Conservation (phyloP, 2,888 invertebrate genomes). For the Heliconius hortense region DNA sequence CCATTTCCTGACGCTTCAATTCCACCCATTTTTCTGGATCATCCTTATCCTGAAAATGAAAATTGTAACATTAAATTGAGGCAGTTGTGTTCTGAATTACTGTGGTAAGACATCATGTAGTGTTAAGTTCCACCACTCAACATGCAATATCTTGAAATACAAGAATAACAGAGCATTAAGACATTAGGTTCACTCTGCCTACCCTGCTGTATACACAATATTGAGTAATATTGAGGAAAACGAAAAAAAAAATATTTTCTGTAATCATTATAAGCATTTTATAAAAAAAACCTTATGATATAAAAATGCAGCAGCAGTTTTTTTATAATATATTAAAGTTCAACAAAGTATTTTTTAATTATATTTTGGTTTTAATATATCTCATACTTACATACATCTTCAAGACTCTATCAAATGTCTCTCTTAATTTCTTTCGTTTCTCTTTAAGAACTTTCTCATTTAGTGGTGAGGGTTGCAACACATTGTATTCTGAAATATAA, state of each 20-base stretch:
- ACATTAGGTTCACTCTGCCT: background rate
- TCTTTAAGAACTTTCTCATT: slow-evolving; percentile 98
- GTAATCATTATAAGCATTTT: too few relatives aligned
- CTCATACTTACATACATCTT: slow-evolving; percentile 94
- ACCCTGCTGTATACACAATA: background rate
- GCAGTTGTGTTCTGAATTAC: background rate
- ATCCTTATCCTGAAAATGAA: slow-evolving; percentile 90
- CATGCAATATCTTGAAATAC: background rate
- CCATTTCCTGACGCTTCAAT: slow-evolving; percentile 93
- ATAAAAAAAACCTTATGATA: too few relatives aligned
- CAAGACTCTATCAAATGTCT: slow-evolving; percentile 96
- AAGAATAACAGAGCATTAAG: background rate
- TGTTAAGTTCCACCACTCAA: background rate
- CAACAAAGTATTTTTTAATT: too few relatives aligned
- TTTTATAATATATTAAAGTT: too few relatives aligned
- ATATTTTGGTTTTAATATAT: background rate
- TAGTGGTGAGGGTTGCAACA: slow-evolving; percentile 95
- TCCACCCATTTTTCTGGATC: slow-evolving; percentile 97
- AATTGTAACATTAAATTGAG: background rate
- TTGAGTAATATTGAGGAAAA: too few relatives aligned
- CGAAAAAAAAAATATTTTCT: too few relatives aligned
- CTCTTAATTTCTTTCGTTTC: slow-evolving; percentile 96
- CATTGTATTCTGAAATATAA: slow-evolving; percentile 90
- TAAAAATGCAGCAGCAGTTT: too few relatives aligned
- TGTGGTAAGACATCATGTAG: background rate